Evolutionary conservation across 2,113 vertebrate genomes (phyloP).

Genomic region (Corythaeola cristata): DNA sequence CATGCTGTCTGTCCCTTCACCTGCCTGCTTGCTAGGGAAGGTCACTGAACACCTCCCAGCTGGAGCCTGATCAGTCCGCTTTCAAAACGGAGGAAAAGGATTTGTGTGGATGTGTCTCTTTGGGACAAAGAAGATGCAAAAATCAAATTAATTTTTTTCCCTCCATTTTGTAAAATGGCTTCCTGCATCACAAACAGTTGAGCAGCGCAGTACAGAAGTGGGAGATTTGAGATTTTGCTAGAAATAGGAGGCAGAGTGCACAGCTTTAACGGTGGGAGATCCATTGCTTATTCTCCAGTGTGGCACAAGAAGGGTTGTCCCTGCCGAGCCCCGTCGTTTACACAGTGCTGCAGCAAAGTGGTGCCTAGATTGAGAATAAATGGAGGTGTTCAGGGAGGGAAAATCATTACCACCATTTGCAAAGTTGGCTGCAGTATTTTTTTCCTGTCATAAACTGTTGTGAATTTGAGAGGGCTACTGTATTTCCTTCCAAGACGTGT

Average conservation of each 20-base stretch:
- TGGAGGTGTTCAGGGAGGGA: background rate
- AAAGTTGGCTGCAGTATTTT: background rate
- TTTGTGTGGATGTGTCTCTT: background rate
- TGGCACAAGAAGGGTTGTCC: background rate
- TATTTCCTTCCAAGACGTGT: conserved; percentile 4
- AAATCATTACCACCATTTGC: background rate
- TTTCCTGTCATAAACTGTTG: conserved; percentile 23
- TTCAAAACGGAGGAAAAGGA: background rate
- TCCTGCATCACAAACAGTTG: background rate
- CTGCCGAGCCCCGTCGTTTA: background rate
- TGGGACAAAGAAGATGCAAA: background rate
- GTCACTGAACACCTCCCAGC: background rate
- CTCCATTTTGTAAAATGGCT: background rate
- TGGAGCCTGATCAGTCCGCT: background rate
- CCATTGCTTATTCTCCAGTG: background rate
- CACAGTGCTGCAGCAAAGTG: background rate
- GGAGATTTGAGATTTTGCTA: background rate
- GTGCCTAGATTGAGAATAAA: background rate
- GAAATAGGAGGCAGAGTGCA: background rate
- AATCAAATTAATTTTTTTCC: fast-evolving
- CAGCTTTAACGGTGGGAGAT: background rate
- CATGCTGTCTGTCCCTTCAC: background rate
- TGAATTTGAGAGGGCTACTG: conserved; percentile 15
- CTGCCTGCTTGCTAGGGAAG: background rate
- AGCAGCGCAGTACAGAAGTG: background rate